Evolutionary conservation across 2,113 vertebrate genomes (phyloP).

Genomic region (Tetraodon nigroviridis): DNA sequence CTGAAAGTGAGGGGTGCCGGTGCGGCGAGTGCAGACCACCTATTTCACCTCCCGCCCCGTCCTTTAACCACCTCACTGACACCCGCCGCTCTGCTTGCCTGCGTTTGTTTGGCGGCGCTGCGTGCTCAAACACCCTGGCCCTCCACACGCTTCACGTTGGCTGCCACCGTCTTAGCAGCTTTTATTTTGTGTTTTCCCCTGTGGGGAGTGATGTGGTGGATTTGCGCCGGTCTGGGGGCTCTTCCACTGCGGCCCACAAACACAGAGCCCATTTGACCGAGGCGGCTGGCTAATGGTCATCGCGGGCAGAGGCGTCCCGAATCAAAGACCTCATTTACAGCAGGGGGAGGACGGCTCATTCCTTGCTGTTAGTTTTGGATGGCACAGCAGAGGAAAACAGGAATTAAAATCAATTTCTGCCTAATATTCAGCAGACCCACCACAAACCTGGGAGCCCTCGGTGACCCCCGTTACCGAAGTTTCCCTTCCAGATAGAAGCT

Average conservation of each 20-base stretch:
- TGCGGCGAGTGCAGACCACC: conserved; percentile 34
- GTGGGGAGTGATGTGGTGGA: conserved; percentile 69
- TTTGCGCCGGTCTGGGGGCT: conserved; percentile 40
- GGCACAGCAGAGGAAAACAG: conserved; percentile 57
- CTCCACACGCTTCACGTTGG: conserved; percentile 17
- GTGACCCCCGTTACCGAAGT: conserved; percentile 46
- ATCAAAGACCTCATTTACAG: conserved; percentile 70
- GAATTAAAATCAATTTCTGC: conserved; percentile 76
- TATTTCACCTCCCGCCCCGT: conserved; percentile 11
- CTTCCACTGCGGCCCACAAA: conserved; percentile 56
- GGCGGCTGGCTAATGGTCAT: conserved; percentile 59
- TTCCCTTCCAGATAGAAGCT: conserved; percentile 38
- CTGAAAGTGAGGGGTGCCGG: conserved; percentile 8
- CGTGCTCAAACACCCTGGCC: no score
- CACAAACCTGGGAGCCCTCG: conserved; percentile 64
- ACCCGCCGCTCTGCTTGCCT: conserved; percentile 50
- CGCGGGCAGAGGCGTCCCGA: conserved; percentile 45
- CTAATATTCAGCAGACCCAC: conserved; percentile 74
- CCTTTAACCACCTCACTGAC: conserved; percentile 49
- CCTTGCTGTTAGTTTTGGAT: conserved; percentile 69
- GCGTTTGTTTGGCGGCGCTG: conserved; percentile 50
- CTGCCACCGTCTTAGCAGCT: conserved; percentile 31
- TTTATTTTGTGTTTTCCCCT: conserved; percentile 61
- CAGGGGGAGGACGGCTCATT: conserved; percentile 44
- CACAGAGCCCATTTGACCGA: conserved; percentile 71